Evolutionary conservation across 2,113 vertebrate genomes (phyloP), one percentile per base, ranked within the genome.

Genomic region (Callipepla squamata): DNA sequence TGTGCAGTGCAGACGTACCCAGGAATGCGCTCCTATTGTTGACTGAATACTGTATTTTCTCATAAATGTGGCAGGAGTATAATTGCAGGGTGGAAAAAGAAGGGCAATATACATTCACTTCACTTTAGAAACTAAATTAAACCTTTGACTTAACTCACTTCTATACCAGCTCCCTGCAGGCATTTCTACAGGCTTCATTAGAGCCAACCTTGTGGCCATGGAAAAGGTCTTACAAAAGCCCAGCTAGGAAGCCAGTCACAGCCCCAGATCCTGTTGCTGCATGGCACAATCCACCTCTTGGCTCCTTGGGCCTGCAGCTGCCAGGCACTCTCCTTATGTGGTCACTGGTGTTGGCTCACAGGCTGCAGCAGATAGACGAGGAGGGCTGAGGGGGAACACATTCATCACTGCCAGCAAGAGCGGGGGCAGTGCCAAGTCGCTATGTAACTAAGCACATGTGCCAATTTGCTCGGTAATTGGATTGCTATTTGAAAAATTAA

Each of bases 401-500:
- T 98, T 96, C 94, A 93, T 97, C 97, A 96, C 86, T 98, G 97
- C 97, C 97, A 97, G 94, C 80, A 53, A 3, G 40, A 63, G 47
- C 0, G 19, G 8, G 55, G 90, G 87, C 95, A 84, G 79, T 98
- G 97, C 97, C 98, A 98, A 97, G 97, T 89, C 51, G 45, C 69
- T 95, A 83, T 96, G 97, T 97, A 97, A 96, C 94, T 6, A 62
- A 95, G 96, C 94, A 96, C 96, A 85, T 96, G 97, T 97, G 98
- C 97, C 97, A 96, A 68, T 59, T 95, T 89, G 96, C 97, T 96
- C 79, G 78, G 96, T 97, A 96, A 98, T 97, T 88, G 92, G 95
- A 96, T 96, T 95, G 97, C 97, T 97, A 96, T 98, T 97, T 96
- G 97, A 98, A 96, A 98, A 97, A 98, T 98, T 85, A 42, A 96